Percentiles rank a stretch among this genome's conserved stretches.
Evolutionary conservation across 1,140 invertebrate genomes (phyloP).

Genomic region (Leptinotarsa undecemlineata): DNA sequence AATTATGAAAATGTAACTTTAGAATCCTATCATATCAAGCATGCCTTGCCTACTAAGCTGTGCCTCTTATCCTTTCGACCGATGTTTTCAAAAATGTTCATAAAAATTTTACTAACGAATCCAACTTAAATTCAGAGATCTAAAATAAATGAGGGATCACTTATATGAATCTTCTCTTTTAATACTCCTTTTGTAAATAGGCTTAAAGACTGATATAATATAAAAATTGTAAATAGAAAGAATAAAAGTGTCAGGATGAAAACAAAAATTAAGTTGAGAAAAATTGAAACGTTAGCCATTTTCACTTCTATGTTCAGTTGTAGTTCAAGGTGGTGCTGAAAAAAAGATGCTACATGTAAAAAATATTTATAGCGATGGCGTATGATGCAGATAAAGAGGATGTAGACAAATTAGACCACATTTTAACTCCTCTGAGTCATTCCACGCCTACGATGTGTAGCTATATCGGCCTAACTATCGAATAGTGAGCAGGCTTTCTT

Average conservation of each 20-base stretch:
- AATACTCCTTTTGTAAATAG: slow-evolving; percentile 22
- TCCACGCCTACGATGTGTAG: slow-evolving; percentile 4
- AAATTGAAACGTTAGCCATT: slow-evolving; percentile 15
- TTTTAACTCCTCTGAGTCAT: background rate
- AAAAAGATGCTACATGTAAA: background rate
- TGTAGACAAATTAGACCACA: background rate
- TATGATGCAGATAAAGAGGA: background rate
- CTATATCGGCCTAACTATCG: slow-evolving; percentile 11
- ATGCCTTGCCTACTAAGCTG: slow-evolving; percentile 42
- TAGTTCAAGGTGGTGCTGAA: background rate
- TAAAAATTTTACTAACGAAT: background rate
- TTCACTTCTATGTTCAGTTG: slow-evolving; percentile 19
- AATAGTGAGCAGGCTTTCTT: background rate
- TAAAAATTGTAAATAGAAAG: background rate
- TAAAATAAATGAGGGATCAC: background rate
- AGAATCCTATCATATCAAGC: slow-evolving; percentile 43
- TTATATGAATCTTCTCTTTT: background rate
- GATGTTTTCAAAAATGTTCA: slow-evolving; percentile 1
- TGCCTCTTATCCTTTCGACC: slow-evolving; percentile 36
- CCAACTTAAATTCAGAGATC: background rate
- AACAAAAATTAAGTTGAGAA: background rate
- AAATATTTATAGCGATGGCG: background rate
- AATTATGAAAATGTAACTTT: slow-evolving; percentile 16
- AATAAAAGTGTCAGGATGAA: background rate
- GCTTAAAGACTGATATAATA: slow-evolving; percentile 24